Evolutionary conservation across 92 coral and sea anemone species (phyloP).

Genomic region (Isaurus tuberculatus): DNA sequence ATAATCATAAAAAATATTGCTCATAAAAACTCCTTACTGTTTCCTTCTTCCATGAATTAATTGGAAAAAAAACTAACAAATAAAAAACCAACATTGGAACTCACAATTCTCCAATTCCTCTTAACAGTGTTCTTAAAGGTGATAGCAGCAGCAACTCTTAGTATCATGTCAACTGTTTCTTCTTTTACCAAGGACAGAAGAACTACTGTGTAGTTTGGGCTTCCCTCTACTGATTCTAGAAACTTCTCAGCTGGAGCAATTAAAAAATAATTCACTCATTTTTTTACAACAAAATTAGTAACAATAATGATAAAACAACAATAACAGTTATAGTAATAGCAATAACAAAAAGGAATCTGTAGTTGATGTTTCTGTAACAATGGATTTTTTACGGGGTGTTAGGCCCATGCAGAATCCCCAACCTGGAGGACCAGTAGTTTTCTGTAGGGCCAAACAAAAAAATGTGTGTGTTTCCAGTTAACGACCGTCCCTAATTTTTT

Average conservation of each 20-base stretch:
- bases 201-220: constrained; percentile 76
- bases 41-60: background rate
- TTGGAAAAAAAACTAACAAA: background rate
- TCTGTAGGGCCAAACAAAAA: no score
- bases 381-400: no score
- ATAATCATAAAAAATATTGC: no score
- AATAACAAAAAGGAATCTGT: no score
- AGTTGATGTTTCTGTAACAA: no score
- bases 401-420: no score
- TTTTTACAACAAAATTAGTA: no score
- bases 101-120: constrained; percentile 95
- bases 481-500: no score
- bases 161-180: constrained; percentile 63
- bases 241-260: constrained; percentile 82
- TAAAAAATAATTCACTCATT: background rate
- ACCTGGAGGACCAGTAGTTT: no score
- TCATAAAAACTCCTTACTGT: no score
- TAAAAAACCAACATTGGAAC: constrained; percentile 15
- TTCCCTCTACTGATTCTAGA: constrained; percentile 86
- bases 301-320: no score
- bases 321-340: background rate
- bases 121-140: constrained; percentile 95
- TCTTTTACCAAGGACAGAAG: constrained; percentile 76
- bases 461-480: no score
- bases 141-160: constrained; percentile 92